A percentile compares a stretch with the other conserved stretches of the same genome.
These are phyloP conservation scores for Drosophila repleta DNA, from an alignment of 1,140 invertebrate genomes.

Conservation along the genomic window DNA sequence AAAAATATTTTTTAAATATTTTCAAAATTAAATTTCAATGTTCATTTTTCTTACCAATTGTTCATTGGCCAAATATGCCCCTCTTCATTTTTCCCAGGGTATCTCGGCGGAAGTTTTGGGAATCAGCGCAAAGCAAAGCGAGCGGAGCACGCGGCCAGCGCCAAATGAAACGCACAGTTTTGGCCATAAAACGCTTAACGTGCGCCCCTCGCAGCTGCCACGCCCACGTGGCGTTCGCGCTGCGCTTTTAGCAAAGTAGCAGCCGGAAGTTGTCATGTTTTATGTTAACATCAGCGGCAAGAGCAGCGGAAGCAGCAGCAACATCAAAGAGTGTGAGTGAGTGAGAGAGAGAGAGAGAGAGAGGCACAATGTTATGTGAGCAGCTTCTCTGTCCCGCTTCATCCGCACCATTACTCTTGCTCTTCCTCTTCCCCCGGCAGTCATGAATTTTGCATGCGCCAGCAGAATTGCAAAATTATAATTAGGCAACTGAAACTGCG, in stretches of 20 bases:
- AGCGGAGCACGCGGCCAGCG: background rate
- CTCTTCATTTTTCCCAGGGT: background rate
- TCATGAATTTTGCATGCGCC: constrained; percentile 77
- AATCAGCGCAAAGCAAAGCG: constrained; percentile 71
- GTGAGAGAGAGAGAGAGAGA: background rate
- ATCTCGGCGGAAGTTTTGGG: constrained; percentile 48
- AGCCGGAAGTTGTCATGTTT: constrained; percentile 72
- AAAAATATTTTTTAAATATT: too few species aligned
- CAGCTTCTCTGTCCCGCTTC: background rate
- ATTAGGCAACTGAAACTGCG: constrained; percentile 60
- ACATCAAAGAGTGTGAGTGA: background rate
- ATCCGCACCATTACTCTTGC: background rate
- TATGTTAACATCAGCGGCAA: constrained; percentile 62
- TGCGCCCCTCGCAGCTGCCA: constrained; percentile 6
- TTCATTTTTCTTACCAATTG: background rate
- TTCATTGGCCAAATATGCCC: background rate
- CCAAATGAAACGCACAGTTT: constrained; percentile 68
- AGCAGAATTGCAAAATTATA: constrained; percentile 81
- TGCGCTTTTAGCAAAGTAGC: constrained; percentile 18
- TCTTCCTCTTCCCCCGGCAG: constrained; percentile 4
- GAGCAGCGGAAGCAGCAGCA: constrained; percentile 16
- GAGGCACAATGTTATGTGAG: constrained; percentile 19
- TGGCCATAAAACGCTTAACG: constrained; percentile 74
- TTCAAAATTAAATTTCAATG: too few species aligned
- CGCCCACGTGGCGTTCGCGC: background rate